Percentiles rank a stretch among this genome's conserved stretches.
These are phyloP conservation scores for Porites evermanni DNA, from an alignment of 92 coral and sea anemone genomes.

Conservation along the genomic window DNA sequence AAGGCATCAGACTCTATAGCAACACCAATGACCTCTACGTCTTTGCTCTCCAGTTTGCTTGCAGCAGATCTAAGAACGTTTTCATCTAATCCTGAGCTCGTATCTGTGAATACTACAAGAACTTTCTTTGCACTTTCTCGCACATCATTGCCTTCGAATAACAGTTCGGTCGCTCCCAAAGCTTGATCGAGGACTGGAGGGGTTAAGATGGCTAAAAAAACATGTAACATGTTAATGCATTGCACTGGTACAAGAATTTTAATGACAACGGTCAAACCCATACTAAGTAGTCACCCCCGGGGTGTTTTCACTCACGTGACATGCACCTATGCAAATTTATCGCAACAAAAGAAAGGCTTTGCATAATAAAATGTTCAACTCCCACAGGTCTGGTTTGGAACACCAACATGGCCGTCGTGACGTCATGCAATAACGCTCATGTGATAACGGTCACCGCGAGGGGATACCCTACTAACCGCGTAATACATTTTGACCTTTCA, in stretches of 20 bases:
- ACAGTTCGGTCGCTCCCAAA: slow-evolving; percentile 50
- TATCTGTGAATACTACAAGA: slow-evolving; percentile 78
- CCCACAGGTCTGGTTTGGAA: too few relatives aligned
- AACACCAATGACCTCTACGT: slow-evolving; percentile 63
- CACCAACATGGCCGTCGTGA: too few relatives aligned
- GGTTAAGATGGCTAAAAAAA: not conserved
- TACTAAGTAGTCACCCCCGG: too few relatives aligned
- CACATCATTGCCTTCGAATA: slow-evolving; percentile 67
- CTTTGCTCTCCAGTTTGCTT: slow-evolving; percentile 44
- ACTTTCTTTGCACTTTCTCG: slow-evolving; percentile 85
- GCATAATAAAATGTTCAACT: too few relatives aligned
- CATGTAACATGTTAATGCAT: not conserved
- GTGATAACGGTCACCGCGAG: too few relatives aligned
- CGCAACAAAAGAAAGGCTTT: too few relatives aligned
- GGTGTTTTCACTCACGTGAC: too few relatives aligned
- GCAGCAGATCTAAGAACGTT: slow-evolving; percentile 48
- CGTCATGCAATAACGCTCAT: too few relatives aligned
- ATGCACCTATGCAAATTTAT: too few relatives aligned
- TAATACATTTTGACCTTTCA: too few relatives aligned
- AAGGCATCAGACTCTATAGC: slow-evolving; percentile 53
- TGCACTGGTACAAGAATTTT: not conserved
- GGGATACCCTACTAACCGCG: too few relatives aligned
- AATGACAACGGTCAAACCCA: too few relatives aligned
- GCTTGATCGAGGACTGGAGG: slow-evolving; percentile 74
- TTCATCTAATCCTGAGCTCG: slow-evolving; percentile 59